Percentiles rank a stretch among this genome's conserved stretches.
phyloP scores from a whole-genome alignment of 53 echinoderm and acorn worm species.

The Antedon mediterranea region DNA sequence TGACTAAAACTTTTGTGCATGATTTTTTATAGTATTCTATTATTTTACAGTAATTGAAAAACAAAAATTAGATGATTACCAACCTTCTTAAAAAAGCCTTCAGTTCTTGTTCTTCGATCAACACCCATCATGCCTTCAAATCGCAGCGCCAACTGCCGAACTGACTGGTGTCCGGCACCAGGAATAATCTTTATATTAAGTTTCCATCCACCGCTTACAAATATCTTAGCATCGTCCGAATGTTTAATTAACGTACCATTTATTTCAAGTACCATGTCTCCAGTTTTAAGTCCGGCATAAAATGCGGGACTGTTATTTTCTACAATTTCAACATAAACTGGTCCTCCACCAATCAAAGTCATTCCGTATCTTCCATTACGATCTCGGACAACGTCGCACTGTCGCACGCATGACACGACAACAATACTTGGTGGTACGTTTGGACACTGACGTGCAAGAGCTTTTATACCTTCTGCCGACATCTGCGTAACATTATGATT shows the following conservation, averaged over 20 bases:
- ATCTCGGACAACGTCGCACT: constrained; percentile 64
- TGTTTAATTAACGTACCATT: constrained; percentile 92
- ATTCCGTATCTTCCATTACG: constrained; percentile 73
- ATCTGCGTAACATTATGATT: constrained; percentile 60
- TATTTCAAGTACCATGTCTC: constrained; percentile 96
- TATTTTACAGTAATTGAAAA: too few relatives aligned
- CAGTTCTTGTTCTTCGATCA: constrained; percentile 58
- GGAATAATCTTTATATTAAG: constrained; percentile 90
- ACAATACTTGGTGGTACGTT: constrained; percentile 88
- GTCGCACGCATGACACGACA: constrained; percentile 89
- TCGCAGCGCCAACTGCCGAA: constrained; percentile 62
- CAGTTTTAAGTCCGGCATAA: constrained; percentile 49
- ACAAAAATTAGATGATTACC: too few relatives aligned
- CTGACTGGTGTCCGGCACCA: constrained; percentile 87
- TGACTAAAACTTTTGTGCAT: too few relatives aligned
- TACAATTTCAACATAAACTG: constrained; percentile 78
- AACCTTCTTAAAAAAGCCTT: constrained; percentile 90
- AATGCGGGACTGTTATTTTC: constrained; percentile 55
- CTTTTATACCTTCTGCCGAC: constrained; percentile 50
- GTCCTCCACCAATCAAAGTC: constrained; percentile 85
- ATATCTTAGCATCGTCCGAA: constrained; percentile 90
- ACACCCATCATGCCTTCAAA: constrained; percentile 56
- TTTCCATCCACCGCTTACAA: constrained; percentile 60
- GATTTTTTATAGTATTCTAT: too few relatives aligned
- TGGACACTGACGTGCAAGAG: constrained; percentile 51